These are phyloP conservation scores for Leptothorax acervorum DNA, from an alignment of 2,888 invertebrate genomes.

Conservation along the genomic window DNA sequence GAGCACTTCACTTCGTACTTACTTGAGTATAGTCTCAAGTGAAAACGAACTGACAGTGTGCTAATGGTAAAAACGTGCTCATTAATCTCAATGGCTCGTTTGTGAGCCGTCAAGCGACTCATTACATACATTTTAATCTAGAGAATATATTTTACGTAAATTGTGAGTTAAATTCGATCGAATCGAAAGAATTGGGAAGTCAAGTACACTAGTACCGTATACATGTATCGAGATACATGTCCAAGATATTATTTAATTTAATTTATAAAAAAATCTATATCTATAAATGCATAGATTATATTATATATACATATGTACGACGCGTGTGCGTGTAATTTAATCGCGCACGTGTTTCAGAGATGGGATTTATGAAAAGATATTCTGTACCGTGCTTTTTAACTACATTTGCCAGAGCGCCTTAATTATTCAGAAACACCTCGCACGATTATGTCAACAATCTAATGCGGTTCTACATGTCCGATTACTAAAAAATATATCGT, in stretches of 20 bases:
- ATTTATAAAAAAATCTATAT: conserved; percentile 67
- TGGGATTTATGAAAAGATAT: conserved; percentile 36
- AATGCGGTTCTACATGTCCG: not conserved
- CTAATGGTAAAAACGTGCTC: conserved; percentile 31
- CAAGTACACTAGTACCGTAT: conserved; percentile 7
- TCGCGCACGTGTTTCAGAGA: conserved; percentile 53
- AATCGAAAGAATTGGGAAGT: not conserved
- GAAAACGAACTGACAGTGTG: conserved; percentile 26
- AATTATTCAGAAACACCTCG: conserved; percentile 14
- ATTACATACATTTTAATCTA: conserved; percentile 4
- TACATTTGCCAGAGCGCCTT: not conserved
- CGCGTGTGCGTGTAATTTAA: conserved; percentile 66
- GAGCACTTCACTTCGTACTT: conserved; percentile 16
- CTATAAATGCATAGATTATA: conserved; percentile 48
- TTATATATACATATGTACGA: conserved; percentile 22
- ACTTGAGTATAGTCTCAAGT: conserved; percentile 16
- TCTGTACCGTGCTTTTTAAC: not conserved
- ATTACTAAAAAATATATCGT: not conserved
- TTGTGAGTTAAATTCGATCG: not conserved
- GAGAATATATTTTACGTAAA: not conserved
- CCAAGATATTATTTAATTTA: conserved; percentile 65
- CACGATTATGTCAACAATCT: not conserved
- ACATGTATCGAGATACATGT: conserved; percentile 20
- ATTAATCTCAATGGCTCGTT: conserved; percentile 20
- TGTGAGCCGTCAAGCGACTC: conserved; percentile 4